Percentiles rank a stretch among this genome's conserved stretches.
Conservation (phyloP, 2,797 vertebrate species). For the Channallabes apus region DNA sequence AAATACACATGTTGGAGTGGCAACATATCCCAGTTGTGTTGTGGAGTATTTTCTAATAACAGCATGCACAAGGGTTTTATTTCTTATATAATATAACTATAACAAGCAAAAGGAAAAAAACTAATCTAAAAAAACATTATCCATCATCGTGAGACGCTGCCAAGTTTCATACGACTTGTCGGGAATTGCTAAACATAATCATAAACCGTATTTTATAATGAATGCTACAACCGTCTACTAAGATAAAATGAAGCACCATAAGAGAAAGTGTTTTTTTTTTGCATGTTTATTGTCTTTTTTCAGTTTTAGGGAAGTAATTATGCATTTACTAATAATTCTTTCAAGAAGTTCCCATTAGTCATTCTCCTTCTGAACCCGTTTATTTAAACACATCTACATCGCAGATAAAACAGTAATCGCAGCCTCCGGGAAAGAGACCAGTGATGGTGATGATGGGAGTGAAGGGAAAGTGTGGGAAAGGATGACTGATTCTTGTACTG, state of each 20-base stretch:
- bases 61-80: not conserved
- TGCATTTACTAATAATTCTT: not conserved
- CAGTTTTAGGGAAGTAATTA: not conserved
- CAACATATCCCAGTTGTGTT: not conserved
- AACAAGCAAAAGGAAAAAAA: not conserved
- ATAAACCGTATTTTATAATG: not conserved
- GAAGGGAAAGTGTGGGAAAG: slow-evolving; percentile 18
- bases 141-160: too few relatives aligned
- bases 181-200: not conserved
- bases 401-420: slow-evolving; percentile 63
- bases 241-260: not conserved
- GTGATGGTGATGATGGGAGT: not conserved
- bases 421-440: slow-evolving; percentile 51
- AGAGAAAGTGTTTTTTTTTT: not conserved
- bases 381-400: slow-evolving; percentile 10
- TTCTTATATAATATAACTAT: not conserved
- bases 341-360: not conserved
- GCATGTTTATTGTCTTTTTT: not conserved
- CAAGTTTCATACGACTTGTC: not conserved
- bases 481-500: slow-evolving; percentile 63
- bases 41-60: not conserved
- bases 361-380: not conserved
- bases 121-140: too few relatives aligned
- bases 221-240: not conserved
- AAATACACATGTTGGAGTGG: not conserved